A percentile compares a stretch with the other conserved stretches of the same genome.
Conservation (phyloP, 2,797 vertebrate species). For the Macrochelys suwanniensis region DNA sequence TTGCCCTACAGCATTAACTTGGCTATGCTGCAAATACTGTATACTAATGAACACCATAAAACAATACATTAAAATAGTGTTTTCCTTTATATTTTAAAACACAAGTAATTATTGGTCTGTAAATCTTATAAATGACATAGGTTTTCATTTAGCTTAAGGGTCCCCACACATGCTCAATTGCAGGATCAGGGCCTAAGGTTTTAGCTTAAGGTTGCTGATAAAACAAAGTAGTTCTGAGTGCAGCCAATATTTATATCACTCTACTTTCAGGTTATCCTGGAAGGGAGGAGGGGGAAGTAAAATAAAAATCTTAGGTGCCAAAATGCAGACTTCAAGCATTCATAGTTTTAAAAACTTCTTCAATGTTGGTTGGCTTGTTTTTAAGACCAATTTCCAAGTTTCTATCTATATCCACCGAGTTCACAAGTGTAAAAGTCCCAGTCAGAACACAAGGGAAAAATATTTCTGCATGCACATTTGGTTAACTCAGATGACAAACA, state of each 20-base stretch:
- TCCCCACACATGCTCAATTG: not conserved
- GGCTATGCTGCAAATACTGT: too few species aligned
- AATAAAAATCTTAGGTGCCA: not conserved
- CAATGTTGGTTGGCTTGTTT: not conserved
- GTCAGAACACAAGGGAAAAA: not conserved
- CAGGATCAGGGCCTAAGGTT: not conserved
- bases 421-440: not conserved
- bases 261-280: not conserved
- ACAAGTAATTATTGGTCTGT: not conserved
- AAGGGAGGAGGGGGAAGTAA: not conserved
- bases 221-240: slow-evolving; percentile 5
- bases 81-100: too few species aligned
- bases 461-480: not conserved
- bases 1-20: not conserved
- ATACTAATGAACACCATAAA: not conserved
- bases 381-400: not conserved
- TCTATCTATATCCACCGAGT: not conserved
- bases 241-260: not conserved
- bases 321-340: not conserved
- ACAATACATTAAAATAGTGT: not conserved
- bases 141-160: not conserved
- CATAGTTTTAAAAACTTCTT: not conserved
- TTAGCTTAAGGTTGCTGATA: not conserved
- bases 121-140: not conserved
- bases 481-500: not conserved